These are phyloP conservation scores for Oncorhynchus kisutch DNA, from an alignment of 2,113 vertebrate species.

Conservation along the genomic window DNA sequence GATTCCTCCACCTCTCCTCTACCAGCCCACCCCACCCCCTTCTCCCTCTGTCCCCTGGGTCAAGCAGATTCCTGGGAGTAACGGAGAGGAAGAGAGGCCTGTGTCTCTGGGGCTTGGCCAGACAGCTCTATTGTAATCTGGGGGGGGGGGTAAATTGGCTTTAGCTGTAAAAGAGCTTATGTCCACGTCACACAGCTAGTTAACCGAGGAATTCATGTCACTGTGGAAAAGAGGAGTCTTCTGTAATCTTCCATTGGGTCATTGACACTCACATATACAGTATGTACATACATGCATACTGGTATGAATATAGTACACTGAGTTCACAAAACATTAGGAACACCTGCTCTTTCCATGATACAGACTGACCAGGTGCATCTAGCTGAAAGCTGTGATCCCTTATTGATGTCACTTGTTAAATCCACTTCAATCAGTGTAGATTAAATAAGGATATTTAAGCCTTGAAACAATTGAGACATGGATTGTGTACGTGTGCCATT, in stretches of 20 bases:
- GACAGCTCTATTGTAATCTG: constrained; percentile 75
- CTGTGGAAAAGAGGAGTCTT: constrained; percentile 54
- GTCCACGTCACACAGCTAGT: constrained; percentile 67
- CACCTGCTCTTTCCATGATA: too few species aligned
- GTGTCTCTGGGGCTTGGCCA: constrained; percentile 59
- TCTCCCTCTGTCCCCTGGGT: constrained; percentile 3
- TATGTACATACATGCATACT: neutral
- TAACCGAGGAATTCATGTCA: constrained; percentile 69
- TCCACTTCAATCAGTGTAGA: too few species aligned
- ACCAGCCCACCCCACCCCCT: constrained; percentile 43
- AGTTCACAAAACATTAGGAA: too few species aligned
- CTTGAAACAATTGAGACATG: too few species aligned
- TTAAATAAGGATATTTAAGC: too few species aligned
- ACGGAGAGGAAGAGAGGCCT: constrained; percentile 34
- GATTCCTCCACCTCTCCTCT: neutral
- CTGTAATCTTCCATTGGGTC: constrained; percentile 52
- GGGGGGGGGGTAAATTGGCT: constrained; percentile 73
- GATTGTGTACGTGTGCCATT: too few species aligned
- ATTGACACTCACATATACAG: neutral
- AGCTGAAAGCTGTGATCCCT: too few species aligned
- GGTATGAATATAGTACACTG: too few species aligned
- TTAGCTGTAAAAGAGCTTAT: constrained; percentile 78
- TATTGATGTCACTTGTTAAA: too few species aligned
- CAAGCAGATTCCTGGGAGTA: neutral
- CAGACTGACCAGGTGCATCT: too few species aligned